Percentiles rank a stretch among this genome's conserved stretches.
phyloP scores from a whole-genome alignment of 2,113 vertebrate species.

The Columbina picui region DNA sequence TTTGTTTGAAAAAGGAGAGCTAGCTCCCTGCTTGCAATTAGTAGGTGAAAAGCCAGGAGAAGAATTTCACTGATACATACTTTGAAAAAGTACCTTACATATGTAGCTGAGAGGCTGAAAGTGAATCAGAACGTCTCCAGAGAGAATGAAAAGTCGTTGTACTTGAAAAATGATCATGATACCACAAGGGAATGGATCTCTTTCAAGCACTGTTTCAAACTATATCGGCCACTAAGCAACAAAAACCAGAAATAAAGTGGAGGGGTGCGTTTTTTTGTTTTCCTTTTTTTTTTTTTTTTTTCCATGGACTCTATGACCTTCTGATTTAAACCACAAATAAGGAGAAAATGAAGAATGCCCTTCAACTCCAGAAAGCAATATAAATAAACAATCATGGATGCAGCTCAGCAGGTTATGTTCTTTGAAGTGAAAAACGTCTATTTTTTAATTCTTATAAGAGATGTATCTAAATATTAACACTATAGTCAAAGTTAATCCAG shows the following conservation, averaged over 20 bases:
- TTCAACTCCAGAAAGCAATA: neutral
- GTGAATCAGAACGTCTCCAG: neutral
- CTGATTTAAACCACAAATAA: slow-evolving; percentile 6
- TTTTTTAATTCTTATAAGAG: neutral
- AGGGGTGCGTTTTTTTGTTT: fast-evolving
- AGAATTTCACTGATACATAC: slow-evolving; percentile 13
- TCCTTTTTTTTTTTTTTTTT: neutral
- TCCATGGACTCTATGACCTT: neutral
- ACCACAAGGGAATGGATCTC: neutral
- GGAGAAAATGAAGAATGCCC: neutral
- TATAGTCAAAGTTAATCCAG: neutral
- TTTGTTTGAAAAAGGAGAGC: slow-evolving; percentile 52
- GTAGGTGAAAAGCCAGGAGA: slow-evolving; percentile 66
- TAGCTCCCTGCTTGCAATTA: slow-evolving; percentile 55
- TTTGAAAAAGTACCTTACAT: slow-evolving; percentile 29
- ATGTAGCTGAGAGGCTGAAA: slow-evolving; percentile 6
- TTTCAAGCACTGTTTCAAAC: neutral
- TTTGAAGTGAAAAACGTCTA: neutral
- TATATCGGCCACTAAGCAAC: neutral
- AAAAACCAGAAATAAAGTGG: neutral
- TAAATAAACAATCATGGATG: neutral
- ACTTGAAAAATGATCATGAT: slow-evolving; percentile 31
- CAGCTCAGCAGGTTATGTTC: neutral
- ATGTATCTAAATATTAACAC: neutral
- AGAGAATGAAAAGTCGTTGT: neutral